A percentile compares a stretch with the other conserved stretches of the same genome.
Conservation (phyloP, 2,888 invertebrate genomes). For the Chrysolina oricalcia region DNA sequence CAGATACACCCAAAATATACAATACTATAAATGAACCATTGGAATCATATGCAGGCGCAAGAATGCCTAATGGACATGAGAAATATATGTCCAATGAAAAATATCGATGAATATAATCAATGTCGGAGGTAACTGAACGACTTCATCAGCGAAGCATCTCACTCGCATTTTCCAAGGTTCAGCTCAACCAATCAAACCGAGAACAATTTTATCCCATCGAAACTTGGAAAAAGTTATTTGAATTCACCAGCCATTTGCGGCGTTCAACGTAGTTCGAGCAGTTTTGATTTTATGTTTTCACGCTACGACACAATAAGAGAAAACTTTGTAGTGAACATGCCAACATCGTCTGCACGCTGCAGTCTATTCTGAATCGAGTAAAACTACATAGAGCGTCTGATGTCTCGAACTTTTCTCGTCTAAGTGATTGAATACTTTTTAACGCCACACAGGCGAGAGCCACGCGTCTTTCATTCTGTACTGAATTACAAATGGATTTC, state of each 20-base stretch:
- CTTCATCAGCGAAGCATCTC: background rate
- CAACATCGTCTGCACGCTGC: conserved; percentile 5
- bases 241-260: conserved; percentile 11
- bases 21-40: too few species aligned
- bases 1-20: too few species aligned
- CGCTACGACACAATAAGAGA: conserved; percentile 19
- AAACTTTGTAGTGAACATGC: conserved; percentile 9
- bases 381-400: conserved; percentile 7
- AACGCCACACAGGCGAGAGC: background rate
- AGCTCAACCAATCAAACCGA: background rate
- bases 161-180: background rate
- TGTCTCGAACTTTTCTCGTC: conserved; percentile 13
- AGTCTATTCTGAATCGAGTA: conserved; percentile 13
- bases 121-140: background rate
- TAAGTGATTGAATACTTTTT: conserved; percentile 4
- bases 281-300: conserved; percentile 19
- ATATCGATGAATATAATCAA: too few species aligned
- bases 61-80: too few species aligned
- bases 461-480: background rate
- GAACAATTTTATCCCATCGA: conserved; percentile 1
- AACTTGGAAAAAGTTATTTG: background rate
- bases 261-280: conserved; percentile 3
- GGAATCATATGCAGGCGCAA: too few species aligned
- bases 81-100: too few species aligned
- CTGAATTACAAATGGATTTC: background rate